These are phyloP conservation scores for Sphinx pinastri DNA, from an alignment of 2,888 invertebrate species.

Conservation along the genomic window DNA sequence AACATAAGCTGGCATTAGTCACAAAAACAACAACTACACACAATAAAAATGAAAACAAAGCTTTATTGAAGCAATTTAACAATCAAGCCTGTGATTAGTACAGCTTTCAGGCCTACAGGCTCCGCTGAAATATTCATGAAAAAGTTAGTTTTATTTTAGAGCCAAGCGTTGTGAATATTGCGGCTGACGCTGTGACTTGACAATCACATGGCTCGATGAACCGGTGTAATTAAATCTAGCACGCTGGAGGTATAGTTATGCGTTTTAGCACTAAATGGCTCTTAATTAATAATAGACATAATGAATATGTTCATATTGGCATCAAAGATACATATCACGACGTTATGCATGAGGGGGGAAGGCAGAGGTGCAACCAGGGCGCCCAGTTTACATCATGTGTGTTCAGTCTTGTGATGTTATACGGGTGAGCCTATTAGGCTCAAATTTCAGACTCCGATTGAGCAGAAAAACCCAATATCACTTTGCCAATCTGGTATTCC, in stretches of 20 bases:
- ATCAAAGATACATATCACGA: no score
- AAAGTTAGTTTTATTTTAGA: background rate
- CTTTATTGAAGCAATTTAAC: background rate
- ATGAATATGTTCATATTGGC: background rate
- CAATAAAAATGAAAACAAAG: no score
- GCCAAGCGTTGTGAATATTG: conserved; percentile 31
- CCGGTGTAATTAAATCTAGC: conserved; percentile 61
- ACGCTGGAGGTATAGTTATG: conserved; percentile 19
- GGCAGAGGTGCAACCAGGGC: no score
- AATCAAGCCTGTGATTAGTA: background rate
- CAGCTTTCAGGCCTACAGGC: background rate
- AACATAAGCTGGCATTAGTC: no score
- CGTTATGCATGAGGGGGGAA: no score
- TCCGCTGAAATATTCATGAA: background rate
- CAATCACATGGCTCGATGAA: conserved; percentile 66
- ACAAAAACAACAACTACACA: no score
- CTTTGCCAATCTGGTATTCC: no score
- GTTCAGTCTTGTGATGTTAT: no score
- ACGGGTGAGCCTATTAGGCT: no score
- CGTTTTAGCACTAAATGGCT: background rate
- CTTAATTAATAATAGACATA: conserved; percentile 11
- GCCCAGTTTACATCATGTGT: no score
- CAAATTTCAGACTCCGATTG: no score
- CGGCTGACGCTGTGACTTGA: conserved; percentile 50
- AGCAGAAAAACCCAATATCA: no score